Evolutionary conservation across 2,888 invertebrate species (phyloP).

Genomic region (Protophormia terraenovae): DNA sequence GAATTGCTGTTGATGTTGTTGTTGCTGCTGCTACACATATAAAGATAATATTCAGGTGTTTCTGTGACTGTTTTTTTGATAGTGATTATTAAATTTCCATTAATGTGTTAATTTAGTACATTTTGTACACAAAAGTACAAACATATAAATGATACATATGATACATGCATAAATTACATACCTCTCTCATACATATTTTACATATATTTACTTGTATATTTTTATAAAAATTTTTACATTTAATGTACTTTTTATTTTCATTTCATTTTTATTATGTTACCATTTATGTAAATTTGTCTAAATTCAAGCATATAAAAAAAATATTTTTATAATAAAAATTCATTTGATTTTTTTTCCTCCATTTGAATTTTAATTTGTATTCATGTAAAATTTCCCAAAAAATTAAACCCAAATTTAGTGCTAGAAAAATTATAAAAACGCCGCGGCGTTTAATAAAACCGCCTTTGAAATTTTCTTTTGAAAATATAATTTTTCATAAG

Average conservation of each 20-base stretch:
- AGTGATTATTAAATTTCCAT: conserved; percentile 68
- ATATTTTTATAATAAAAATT: conserved; percentile 29
- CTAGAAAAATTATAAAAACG: not conserved
- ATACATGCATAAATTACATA: conserved; percentile 9
- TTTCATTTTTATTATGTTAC: not conserved
- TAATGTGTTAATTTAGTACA: conserved; percentile 66
- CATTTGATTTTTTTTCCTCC: not conserved
- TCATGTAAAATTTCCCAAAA: conserved; percentile 37
- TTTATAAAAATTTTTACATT: not conserved
- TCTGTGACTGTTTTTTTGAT: conserved; percentile 36
- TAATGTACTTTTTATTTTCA: not conserved
- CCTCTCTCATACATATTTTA: not conserved
- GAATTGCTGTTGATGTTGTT: not conserved
- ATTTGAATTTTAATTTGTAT: not conserved
- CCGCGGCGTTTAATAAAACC: conserved; percentile 5
- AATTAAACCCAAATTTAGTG: conserved; percentile 2
- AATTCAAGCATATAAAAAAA: conserved; percentile 16
- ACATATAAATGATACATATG: not conserved
- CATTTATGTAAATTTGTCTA: conserved; percentile 21
- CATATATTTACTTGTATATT: not conserved
- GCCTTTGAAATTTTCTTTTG: conserved; percentile 36
- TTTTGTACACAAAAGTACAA: not conserved
- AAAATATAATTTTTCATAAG: conserved; percentile 26
- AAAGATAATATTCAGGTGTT: conserved; percentile 60
- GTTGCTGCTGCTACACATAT: conserved; percentile 20